These are phyloP conservation scores for Remorina albescens DNA, from an alignment of 2,797 vertebrate genomes.

Conservation along the genomic window DNA sequence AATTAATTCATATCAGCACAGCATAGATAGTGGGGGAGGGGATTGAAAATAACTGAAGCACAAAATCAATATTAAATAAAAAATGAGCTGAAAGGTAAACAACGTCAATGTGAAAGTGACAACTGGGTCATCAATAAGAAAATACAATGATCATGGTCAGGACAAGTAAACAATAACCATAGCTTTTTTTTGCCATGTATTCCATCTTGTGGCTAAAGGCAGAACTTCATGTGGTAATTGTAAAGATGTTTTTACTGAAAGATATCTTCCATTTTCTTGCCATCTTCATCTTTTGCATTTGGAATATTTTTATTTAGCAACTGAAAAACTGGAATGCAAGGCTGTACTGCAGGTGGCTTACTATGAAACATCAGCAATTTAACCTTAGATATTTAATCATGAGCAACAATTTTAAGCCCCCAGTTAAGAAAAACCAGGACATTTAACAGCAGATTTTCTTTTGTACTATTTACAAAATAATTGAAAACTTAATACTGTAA, in stretches of 20 bases:
- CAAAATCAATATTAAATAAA: not conserved
- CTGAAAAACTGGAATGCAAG: not conserved
- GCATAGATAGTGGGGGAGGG: not conserved
- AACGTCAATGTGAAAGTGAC: not conserved
- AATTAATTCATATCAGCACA: not conserved
- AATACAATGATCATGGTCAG: not conserved
- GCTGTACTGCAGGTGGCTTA: too few species aligned
- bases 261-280: not conserved
- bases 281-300: not conserved
- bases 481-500: not conserved
- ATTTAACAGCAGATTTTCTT: not conserved
- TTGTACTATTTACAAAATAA: not conserved
- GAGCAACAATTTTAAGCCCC: too few species aligned
- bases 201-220: conserved; percentile 65
- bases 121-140: not conserved
- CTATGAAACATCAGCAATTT: too few species aligned
- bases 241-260: not conserved
- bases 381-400: too few species aligned
- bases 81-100: not conserved
- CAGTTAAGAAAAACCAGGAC: not conserved
- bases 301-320: not conserved
- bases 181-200: conserved; percentile 13
- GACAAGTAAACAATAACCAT: not conserved
- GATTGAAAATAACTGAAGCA: conserved; percentile 24
- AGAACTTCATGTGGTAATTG: conserved; percentile 13